A percentile compares a stretch with the other conserved stretches of the same genome.
phyloP scores from a whole-genome alignment of 1,140 invertebrate species.

The Drosophila auraria region DNA sequence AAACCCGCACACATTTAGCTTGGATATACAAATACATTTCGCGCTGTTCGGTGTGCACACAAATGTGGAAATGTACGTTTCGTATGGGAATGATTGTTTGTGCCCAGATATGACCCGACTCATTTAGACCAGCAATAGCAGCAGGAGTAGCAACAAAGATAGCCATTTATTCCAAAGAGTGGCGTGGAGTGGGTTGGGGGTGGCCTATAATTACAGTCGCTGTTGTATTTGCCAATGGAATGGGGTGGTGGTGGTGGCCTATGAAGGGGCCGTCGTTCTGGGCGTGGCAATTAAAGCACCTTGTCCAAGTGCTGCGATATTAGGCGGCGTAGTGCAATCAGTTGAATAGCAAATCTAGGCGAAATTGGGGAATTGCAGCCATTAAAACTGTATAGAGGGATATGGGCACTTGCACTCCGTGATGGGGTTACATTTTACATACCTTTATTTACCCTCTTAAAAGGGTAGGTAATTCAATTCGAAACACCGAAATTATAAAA shows the following conservation, averaged over 20 bases:
- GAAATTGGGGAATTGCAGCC: slow-evolving; percentile 19
- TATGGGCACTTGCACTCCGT: neutral
- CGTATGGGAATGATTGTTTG: slow-evolving; percentile 32
- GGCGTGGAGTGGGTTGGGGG: neutral
- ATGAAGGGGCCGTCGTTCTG: slow-evolving; percentile 35
- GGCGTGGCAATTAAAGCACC: slow-evolving; percentile 60
- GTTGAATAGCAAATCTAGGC: slow-evolving; percentile 27
- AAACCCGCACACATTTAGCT: slow-evolving; percentile 28
- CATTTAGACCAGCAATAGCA: slow-evolving; percentile 52
- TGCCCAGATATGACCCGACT: slow-evolving; percentile 61
- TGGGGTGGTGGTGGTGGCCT: slow-evolving; percentile 17
- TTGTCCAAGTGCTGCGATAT: slow-evolving; percentile 56
- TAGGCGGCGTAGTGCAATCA: slow-evolving; percentile 41
- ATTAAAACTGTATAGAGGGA: slow-evolving; percentile 29
- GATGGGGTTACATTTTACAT: neutral
- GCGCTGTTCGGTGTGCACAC: slow-evolving; percentile 11
- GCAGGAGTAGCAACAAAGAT: slow-evolving; percentile 50
- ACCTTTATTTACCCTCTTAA: neutral
- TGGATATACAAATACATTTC: slow-evolving; percentile 34
- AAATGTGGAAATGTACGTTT: slow-evolving; percentile 13
- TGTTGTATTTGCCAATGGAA: slow-evolving; percentile 64
- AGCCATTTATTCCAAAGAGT: slow-evolving; percentile 50
- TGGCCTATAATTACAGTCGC: slow-evolving; percentile 57
- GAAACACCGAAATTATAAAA: neutral
- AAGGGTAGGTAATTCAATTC: neutral